Evolutionary conservation across 1,140 invertebrate species (phyloP), one percentile per base, ranked within the genome.

Genomic region (Caenorhabditis briggsae): DNA sequence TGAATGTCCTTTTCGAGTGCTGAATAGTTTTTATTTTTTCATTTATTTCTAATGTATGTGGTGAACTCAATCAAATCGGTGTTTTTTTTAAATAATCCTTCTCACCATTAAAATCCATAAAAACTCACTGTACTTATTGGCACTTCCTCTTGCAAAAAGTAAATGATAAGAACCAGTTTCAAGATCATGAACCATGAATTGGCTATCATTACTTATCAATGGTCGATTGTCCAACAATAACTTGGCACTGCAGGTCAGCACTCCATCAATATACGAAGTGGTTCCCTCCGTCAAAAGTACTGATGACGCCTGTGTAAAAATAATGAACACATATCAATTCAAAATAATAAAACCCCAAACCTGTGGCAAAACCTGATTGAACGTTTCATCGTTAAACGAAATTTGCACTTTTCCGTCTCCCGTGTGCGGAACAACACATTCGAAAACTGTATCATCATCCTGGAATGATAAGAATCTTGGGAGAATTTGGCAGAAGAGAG

Each of bases 1-100:
- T 87, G 86, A 55, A 87, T 87, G 61, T 87, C 86, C 56, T 87
- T 87, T 53, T 87, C 86, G 12, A 87, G 59, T 11, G 86, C 86
- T 87, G 83, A 58, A 82, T 43, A 14, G 11, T 33, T 33, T 33
- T 33, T 33, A 33, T 33, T 33, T 33, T 33, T 33, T 33, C 16
- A 14, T 33, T 2, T 65, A 14, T n/a, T 7, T 65, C 61, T n/a
- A n/a, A 14, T 65, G 11, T n/a, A 65, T 11, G 2, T 43, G 41
- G 7, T 11, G 11, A 6, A 2, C 41, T 43, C 2, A 11, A 65
- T 14, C n/a, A n/a, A n/a, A n/a, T n/a, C n/a, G n/a, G n/a, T n/a
- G n/a, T n/a, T n/a, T n/a, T n/a, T n/a, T n/a, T n/a, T n/a, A n/a
- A n/a, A n/a, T n/a, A n/a, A n/a, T n/a, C n/a, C n/a, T n/a, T n/a